Evolutionary conservation across 2,888 invertebrate species (phyloP).

Genomic region (Hydriomena furcata): DNA sequence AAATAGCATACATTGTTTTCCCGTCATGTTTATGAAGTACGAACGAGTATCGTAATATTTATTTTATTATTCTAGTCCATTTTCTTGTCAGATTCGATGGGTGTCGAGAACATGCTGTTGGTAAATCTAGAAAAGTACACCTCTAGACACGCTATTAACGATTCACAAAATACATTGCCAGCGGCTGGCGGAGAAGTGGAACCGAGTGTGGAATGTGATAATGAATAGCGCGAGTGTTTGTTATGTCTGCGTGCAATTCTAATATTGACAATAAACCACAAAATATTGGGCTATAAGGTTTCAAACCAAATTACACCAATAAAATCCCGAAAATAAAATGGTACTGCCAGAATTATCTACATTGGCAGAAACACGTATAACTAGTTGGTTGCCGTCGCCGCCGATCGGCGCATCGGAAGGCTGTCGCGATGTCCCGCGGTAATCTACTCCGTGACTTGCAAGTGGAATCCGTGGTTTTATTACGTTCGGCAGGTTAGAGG

Average conservation of each 20-base stretch:
- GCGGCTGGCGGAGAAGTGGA: too few relatives aligned
- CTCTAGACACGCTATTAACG: too few relatives aligned
- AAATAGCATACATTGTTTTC: conserved; percentile 14
- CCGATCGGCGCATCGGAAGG: conserved; percentile 63
- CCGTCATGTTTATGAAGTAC: conserved; percentile 17
- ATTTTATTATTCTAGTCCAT: conserved; percentile 9
- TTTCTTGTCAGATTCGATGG: conserved; percentile 1
- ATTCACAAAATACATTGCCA: too few relatives aligned
- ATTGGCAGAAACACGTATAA: conserved; percentile 15
- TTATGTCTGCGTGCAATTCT: too few relatives aligned
- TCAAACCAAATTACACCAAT: too few relatives aligned
- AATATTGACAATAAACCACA: too few relatives aligned
- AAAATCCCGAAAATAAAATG: background rate
- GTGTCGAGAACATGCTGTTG: conserved; percentile 1
- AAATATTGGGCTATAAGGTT: too few relatives aligned
- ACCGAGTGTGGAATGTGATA: too few relatives aligned
- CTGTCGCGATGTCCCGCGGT: conserved; percentile 64
- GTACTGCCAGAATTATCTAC: conserved; percentile 7
- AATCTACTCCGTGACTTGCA: conserved; percentile 82
- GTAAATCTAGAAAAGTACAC: background rate
- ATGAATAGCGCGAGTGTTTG: too few relatives aligned
- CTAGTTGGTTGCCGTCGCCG: conserved; percentile 36
- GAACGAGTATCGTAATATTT: conserved; percentile 10
- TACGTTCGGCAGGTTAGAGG: conserved; percentile 50
- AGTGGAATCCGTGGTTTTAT: conserved; percentile 76